A percentile compares a stretch with the other conserved stretches of the same genome.
phyloP scores from a whole-genome alignment of 30 jellyfish, hydroid and myxozoan genomes.

The Mastigias papua region DNA sequence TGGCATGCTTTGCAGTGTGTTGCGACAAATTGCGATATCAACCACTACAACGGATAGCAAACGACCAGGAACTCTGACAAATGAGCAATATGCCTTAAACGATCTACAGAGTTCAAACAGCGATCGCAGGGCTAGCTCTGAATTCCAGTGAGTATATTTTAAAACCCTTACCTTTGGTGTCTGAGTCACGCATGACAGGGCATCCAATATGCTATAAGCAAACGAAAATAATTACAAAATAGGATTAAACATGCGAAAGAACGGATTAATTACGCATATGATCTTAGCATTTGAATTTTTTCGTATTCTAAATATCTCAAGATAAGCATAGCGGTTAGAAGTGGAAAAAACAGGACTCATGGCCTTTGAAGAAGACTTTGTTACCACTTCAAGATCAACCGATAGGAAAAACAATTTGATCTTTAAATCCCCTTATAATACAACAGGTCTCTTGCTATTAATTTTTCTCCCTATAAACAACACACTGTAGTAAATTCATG shows the following conservation, averaged over 20 bases:
- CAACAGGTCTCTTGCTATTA: not conserved
- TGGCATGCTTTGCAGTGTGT: too few relatives aligned
- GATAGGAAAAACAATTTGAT: not conserved
- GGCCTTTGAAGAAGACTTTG: not conserved
- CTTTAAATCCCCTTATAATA: not conserved
- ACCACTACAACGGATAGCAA: too few relatives aligned
- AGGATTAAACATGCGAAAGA: not conserved
- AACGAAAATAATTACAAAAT: not conserved
- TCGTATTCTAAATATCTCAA: not conserved
- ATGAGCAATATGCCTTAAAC: not conserved
- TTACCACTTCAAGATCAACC: not conserved
- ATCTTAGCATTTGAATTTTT: conserved; percentile 3
- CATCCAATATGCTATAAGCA: conserved; percentile 12
- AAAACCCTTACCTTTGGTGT: conserved; percentile 14
- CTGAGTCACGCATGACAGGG: conserved; percentile 26
- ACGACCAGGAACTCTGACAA: too few relatives aligned
- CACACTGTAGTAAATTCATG: not conserved
- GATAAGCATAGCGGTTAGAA: conserved; percentile 41
- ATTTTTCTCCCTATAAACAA: not conserved
- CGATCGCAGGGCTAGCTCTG: not conserved
- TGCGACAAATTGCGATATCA: too few relatives aligned
- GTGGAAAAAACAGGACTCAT: not conserved
- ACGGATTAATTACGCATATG: not conserved
- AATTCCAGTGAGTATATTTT: not conserved
- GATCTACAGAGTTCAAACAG: not conserved